Base-by-base conservation (phyloP, 2,888 invertebrate genomes). In the Nowickia ferox region DNA sequence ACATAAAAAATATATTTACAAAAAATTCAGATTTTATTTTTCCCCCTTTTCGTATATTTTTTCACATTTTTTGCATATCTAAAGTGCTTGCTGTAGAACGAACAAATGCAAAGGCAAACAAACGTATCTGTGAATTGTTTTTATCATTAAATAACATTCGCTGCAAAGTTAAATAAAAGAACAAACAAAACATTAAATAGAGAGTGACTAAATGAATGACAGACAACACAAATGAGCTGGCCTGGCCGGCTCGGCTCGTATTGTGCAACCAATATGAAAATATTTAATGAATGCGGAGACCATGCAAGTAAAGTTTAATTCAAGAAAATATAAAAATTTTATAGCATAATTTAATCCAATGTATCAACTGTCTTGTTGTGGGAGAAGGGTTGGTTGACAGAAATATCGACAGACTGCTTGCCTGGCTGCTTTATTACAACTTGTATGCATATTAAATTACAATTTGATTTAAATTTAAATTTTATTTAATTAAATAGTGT, bases 251-350 rank as follows among this genome's bases (percentile, higher is more conserved):
- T 69, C 53, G 59, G 44, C 30, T 69, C 13, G 59, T 69, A 78
- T 81, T 74, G 80, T 74, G 80, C 57, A 81, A 74, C 59, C 66
- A 65, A 42, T 51, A 74, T 72, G 48, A 59, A n/a, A 74, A 81
- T 74, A 57, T 81, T 66, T 51, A 74, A 68, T 57, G 66, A 74
- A 59, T 65, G 66, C 51, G 66, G 19, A 81, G 30, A 74, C 74
- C 80, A 74, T 74, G 66, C 80, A 81, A 74, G 30, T 81, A 68
- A 57, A 68, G 66, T 74, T 66, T 19, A 59, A 66, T 74, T 71
- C 30, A 38, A 61, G 57, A 57, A 57, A 61, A 61, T 38, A 55
- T n/a, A 42, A 42, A 13, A 38, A 17, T 30, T 63, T 51, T 48
- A 4, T 44, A 42, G 44, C 38, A 71, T 71, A 79, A 78, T 79